These are phyloP conservation scores for Physeter macrocephalus DNA, from an alignment of 2,113 vertebrate species.

Conservation along the genomic window DNA sequence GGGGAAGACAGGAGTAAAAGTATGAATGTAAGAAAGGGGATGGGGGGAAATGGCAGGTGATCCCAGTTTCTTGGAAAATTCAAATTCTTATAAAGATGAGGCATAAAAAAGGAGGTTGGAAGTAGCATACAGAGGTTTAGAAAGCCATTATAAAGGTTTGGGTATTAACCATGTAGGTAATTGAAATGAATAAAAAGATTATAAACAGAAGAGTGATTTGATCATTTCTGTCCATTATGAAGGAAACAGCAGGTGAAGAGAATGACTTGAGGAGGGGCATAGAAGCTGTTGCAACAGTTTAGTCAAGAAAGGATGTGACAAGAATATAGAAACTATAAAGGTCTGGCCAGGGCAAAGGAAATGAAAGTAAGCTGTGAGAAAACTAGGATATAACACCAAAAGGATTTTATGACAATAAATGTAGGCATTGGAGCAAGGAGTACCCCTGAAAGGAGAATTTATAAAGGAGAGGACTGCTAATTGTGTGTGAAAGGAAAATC, in stretches of 20 bases:
- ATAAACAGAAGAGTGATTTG: not conserved
- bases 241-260: not conserved
- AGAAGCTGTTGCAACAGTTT: not conserved
- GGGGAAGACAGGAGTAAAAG: not conserved
- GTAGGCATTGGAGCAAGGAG: not conserved
- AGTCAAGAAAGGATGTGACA: not conserved
- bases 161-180: not conserved
- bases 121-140: not conserved
- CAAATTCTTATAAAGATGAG: not conserved
- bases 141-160: not conserved
- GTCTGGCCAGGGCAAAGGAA: not conserved
- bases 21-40: not conserved
- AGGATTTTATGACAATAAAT: not conserved
- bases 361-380: not conserved
- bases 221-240: not conserved
- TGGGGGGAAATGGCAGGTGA: not conserved
- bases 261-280: not conserved
- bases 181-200: not conserved
- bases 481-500: not conserved
- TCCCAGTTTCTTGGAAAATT: not conserved
- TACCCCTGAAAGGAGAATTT: not conserved
- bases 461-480: not conserved
- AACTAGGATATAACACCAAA: not conserved
- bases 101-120: not conserved
- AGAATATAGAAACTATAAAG: not conserved